A percentile compares a stretch with the other conserved stretches of the same genome.
Evolutionary conservation across 2,113 vertebrate genomes (phyloP).

Genomic region (Lophochroa leadbeateri): DNA sequence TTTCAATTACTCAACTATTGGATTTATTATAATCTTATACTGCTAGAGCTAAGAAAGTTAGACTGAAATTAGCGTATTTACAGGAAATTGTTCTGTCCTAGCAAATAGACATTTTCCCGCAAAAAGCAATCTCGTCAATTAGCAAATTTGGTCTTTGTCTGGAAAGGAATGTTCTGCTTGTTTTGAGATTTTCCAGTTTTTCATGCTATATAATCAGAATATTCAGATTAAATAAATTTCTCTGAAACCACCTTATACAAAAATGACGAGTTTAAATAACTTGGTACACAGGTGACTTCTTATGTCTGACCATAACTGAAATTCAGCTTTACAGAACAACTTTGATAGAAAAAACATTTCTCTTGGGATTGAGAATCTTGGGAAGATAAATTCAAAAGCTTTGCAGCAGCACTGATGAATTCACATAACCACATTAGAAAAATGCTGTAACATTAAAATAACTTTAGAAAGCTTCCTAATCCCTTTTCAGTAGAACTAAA

Average conservation of each 20-base stretch:
- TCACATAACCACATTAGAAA: neutral
- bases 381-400: neutral
- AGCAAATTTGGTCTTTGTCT: neutral
- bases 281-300: neutral
- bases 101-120: neutral
- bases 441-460: neutral
- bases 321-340: neutral
- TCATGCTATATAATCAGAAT: neutral
- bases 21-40: neutral
- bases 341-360: neutral
- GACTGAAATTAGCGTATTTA: fast-evolving
- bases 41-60: neutral
- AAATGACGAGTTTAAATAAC: fast-evolving
- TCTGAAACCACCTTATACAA: neutral
- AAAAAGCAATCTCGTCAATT: neutral
- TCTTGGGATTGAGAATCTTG: neutral
- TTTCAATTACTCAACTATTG: neutral
- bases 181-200: neutral
- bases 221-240: neutral
- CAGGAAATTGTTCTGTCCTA: neutral
- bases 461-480: neutral
- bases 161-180: neutral
- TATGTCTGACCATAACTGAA: neutral
- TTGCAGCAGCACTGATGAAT: neutral
- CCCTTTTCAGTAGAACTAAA: neutral